Evolutionary conservation across 37 sponge, comb jelly and placozoan species (phyloP).

Genomic region (Tethya wilhelma): DNA sequence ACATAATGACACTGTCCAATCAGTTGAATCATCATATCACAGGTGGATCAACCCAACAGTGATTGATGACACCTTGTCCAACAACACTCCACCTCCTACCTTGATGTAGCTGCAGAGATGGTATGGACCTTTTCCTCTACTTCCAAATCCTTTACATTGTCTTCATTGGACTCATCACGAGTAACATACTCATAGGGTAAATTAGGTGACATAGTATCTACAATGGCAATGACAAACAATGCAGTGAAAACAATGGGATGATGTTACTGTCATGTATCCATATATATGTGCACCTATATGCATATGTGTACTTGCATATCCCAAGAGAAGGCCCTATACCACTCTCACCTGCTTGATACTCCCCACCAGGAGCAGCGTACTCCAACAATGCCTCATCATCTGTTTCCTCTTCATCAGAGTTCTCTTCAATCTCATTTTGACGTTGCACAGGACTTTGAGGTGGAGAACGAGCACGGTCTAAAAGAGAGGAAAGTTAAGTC

Average conservation of each 20-base stretch:
- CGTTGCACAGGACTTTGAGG: background rate
- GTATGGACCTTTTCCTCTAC: conserved; percentile 2
- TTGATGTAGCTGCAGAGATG: background rate
- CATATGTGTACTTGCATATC: too few species aligned
- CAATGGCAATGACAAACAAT: background rate
- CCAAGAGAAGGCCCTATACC: too few species aligned
- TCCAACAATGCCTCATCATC: background rate
- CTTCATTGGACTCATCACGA: conserved; percentile 10
- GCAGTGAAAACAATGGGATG: background rate
- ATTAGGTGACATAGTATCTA: conserved; percentile 43
- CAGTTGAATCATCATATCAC: background rate
- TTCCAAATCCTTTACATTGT: conserved; percentile 2
- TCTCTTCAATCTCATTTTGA: background rate
- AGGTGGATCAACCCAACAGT: too few species aligned
- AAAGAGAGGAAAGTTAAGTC: background rate
- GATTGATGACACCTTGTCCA: too few species aligned
- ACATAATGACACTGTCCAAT: background rate
- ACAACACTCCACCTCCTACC: background rate
- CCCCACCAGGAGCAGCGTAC: background rate
- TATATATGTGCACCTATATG: background rate
- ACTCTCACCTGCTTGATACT: background rate
- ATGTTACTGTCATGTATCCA: background rate
- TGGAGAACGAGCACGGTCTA: conserved; percentile 15
- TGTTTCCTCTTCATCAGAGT: background rate
- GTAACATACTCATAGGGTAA: conserved; percentile 46